These are phyloP conservation scores for Pterois miles DNA, from an alignment of 2,797 vertebrate genomes.

Conservation along the genomic window DNA sequence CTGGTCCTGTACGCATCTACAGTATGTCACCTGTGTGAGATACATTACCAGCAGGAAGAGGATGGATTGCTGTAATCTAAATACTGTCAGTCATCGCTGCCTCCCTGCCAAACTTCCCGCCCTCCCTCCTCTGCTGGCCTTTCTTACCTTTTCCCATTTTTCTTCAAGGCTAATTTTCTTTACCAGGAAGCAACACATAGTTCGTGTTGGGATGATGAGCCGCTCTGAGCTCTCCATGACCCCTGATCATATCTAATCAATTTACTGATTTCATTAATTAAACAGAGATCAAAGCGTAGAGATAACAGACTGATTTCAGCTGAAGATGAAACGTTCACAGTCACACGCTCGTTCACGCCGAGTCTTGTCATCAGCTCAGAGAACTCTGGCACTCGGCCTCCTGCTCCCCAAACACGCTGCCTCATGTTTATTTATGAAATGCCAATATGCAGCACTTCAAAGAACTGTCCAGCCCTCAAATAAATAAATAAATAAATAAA, in stretches of 20 bases:
- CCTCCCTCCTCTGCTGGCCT: background rate
- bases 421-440: constrained; percentile 75
- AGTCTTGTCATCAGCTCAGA: constrained; percentile 19
- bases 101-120: background rate
- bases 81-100: background rate
- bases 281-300: constrained; percentile 55
- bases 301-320: constrained; percentile 29
- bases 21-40: constrained; percentile 10
- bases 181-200: constrained; percentile 10
- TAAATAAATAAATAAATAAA: too few relatives aligned
- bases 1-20: too few relatives aligned
- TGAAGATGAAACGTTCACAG: constrained; percentile 36
- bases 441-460: constrained; percentile 72
- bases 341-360: constrained; percentile 3
- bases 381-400: constrained; percentile 7
- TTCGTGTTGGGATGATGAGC: constrained; percentile 42
- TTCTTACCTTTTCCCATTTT: constrained; percentile 2
- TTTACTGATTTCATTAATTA: constrained; percentile 54
- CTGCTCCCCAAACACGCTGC: constrained; percentile 48
- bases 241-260: constrained; percentile 51
- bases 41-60: background rate
- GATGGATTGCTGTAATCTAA: constrained; percentile 16
- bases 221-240: constrained; percentile 31
- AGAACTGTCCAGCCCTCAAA: constrained; percentile 56
- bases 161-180: constrained; percentile 10